Conservation (phyloP, 2,888 invertebrate species). For the Drosophila neonasuta region DNA sequence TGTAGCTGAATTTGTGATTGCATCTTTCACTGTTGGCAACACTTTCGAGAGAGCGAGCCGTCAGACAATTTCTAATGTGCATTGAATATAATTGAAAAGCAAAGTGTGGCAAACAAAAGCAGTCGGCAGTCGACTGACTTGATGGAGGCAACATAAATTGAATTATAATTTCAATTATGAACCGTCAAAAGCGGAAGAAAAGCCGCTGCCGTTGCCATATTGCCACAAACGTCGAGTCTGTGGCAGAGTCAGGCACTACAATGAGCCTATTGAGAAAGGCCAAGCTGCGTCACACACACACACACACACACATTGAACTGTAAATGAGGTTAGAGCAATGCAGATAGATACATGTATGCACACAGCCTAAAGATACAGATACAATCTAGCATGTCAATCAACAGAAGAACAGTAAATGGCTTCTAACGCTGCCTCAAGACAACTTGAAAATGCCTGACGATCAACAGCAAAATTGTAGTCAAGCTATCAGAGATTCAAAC, state of each 20-base stretch:
- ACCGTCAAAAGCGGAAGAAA: conserved; percentile 77
- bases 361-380: conserved; percentile 38
- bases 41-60: conserved; percentile 42
- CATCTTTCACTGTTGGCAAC: conserved; percentile 65
- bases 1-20: conserved; percentile 53
- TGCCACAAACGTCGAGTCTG: conserved; percentile 19
- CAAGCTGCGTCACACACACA: conserved; percentile 24
- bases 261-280: conserved; percentile 63
- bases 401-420: conserved; percentile 62
- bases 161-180: conserved; percentile 78
- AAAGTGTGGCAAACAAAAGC: conserved; percentile 65
- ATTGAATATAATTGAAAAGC: conserved; percentile 73
- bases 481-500: conserved; percentile 30
- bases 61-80: conserved; percentile 65
- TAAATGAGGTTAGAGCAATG: conserved; percentile 68
- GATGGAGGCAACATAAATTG: conserved; percentile 55
- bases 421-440: conserved; percentile 48
- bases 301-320: conserved; percentile 45
- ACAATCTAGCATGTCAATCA: conserved; percentile 71
- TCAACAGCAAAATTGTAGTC: conserved; percentile 25
- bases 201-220: conserved; percentile 47
- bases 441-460: conserved; percentile 37
- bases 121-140: conserved; percentile 21
- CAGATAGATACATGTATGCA: conserved; percentile 29
- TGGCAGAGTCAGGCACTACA: conserved; percentile 38